Percentiles rank a stretch among this genome's conserved stretches.
Conservation (phyloP, 2,888 invertebrate genomes). For the Boloria euphrosyne region DNA sequence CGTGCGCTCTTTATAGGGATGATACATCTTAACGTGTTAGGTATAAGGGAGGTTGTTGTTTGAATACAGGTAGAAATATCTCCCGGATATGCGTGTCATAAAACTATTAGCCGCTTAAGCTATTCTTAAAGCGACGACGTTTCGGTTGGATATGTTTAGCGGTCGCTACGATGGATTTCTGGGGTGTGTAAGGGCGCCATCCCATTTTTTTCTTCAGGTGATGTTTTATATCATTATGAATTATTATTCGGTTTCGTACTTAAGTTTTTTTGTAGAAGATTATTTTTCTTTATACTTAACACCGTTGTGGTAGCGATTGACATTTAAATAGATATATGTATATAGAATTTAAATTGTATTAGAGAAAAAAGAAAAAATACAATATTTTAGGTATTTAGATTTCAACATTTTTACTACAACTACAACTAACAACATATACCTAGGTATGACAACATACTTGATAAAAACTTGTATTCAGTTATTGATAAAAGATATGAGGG, state of each 20-base stretch:
- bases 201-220: constrained; percentile 61
- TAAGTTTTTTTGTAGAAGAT: constrained; percentile 65
- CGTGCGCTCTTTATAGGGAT: constrained; percentile 36
- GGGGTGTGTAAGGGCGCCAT: constrained; percentile 70
- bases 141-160: constrained; percentile 63
- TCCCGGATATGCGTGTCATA: constrained; percentile 78
- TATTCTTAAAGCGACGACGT: constrained; percentile 74
- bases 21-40: constrained; percentile 51
- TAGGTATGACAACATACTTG: too few relatives aligned
- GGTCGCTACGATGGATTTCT: constrained; percentile 51
- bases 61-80: constrained; percentile 46
- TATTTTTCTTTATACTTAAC: too few relatives aligned
- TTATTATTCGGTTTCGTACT: constrained; percentile 64
- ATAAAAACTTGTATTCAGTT: too few relatives aligned
- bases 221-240: constrained; percentile 69
- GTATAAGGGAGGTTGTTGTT: constrained; percentile 55
- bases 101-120: constrained; percentile 81
- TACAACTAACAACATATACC: too few relatives aligned
- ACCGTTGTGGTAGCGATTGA: too few relatives aligned
- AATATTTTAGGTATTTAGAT: too few relatives aligned
- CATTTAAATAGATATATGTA: too few relatives aligned
- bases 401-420: too few relatives aligned
- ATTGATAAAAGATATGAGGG: too few relatives aligned
- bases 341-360: too few relatives aligned
- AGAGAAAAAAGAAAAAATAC: too few relatives aligned